Evolutionary conservation across 2,113 vertebrate genomes (phyloP), one percentile per base, ranked within the genome.

Genomic region (Eurystomus gularis): DNA sequence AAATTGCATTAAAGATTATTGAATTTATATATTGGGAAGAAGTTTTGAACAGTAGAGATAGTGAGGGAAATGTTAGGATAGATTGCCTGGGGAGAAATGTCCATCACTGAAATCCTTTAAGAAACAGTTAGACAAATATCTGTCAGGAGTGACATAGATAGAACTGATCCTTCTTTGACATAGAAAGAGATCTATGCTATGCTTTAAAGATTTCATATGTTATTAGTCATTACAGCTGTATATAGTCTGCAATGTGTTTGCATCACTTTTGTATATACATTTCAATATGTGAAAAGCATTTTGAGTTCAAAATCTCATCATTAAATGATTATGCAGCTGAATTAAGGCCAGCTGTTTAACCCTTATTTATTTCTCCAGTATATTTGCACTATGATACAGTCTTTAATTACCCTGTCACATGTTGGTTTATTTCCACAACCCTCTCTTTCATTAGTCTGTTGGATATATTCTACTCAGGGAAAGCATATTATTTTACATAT

Each of bases 101-200:
- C 80, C 72, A 48, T 94, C 86, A 82, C 33, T 57, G 72, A 91
- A 95, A 89, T 55, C 57, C 83, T 95, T 84, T 86, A 87, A 89
- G 86, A 95, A 89, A 84, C 26, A 62, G 39, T 95, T 95, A 93
- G 95, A 94, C 55, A 96, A 91, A 86, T 92, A 88, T 71, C 65
- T 91, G 89, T 85, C 94, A 95, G 72, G 51, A 86, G 35, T 84
- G 80, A 84, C 80, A 94, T 8, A 61, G 87, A 52, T 52, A 78
- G 73, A 96, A 91, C 91, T 24, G 18, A 89, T 92, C 51, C 69
- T 82, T 51, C 80, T 91, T 95, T 96, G 94, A 92, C 91, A 94
- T 0, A 71, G 72, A 91, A 78, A 94, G 48, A 92, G 80, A 86
- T 89, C 77, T 79, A 76, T 95, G 69, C 48, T 95, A 83, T 55